Evolutionary conservation across 2,888 invertebrate genomes (phyloP).

Genomic region (Leptinotarsa tumamoca): DNA sequence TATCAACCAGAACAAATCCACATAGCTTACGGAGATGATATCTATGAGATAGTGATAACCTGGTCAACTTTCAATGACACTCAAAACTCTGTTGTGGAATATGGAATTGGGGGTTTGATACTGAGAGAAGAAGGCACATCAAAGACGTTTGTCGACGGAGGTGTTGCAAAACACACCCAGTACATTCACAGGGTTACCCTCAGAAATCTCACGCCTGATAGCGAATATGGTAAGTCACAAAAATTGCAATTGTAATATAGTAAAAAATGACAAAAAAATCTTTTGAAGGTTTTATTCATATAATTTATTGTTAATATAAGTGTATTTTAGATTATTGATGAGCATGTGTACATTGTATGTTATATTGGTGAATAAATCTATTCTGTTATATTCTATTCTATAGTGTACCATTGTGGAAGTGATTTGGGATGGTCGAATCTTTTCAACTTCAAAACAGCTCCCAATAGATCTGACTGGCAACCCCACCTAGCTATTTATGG

Average conservation of each 20-base stretch:
- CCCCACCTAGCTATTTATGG: conserved; percentile 90
- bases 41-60: conserved; percentile 80
- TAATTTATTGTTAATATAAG: too few species aligned
- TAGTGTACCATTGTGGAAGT: conserved; percentile 87
- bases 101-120: conserved; percentile 75
- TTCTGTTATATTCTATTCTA: conserved; percentile 41
- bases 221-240: conserved; percentile 72
- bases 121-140: conserved; percentile 71
- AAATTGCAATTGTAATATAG: background rate
- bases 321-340: too few species aligned
- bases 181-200: conserved; percentile 84
- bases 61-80: conserved; percentile 85
- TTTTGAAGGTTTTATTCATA: too few species aligned
- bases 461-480: conserved; percentile 77
- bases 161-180: conserved; percentile 72
- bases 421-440: conserved; percentile 83
- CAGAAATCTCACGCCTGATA: conserved; percentile 71
- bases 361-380: background rate
- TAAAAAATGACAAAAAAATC: background rate
- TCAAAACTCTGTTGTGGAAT: conserved; percentile 77
- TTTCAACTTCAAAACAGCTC: conserved; percentile 82
- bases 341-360: too few species aligned
- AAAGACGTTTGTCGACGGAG: conserved; percentile 81
- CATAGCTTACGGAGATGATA: conserved; percentile 74
- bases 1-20: conserved; percentile 79